Evolutionary conservation across 2,797 vertebrate species (phyloP), one percentile per base, ranked within the genome.

Genomic region (Coregonus ussuriensis): DNA sequence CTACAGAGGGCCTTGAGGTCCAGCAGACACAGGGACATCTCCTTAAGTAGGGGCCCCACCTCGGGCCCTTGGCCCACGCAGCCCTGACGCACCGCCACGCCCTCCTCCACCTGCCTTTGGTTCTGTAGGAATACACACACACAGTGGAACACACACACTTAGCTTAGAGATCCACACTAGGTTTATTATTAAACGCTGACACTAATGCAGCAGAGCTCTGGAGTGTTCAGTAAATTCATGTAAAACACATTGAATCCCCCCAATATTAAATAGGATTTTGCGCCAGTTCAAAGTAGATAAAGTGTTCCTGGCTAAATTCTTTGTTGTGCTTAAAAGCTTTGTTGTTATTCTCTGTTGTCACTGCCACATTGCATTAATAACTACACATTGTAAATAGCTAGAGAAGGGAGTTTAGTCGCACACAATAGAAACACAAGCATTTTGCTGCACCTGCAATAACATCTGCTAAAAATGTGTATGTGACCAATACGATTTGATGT

Each of bases 1-100:
- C 95, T 97, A 88, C 96, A 98, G 71, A 99, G 94, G 74, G 95
- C 96, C 93, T 96, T 96, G 80, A 99, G 94, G 88, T 99, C 98
- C 89, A 96, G 92, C 69, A 98, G 92, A 91, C 96, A 98, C 71
- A 96, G 92, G 29, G 96, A 97, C 97, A 99, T 98, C 87, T 99
- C 97, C 85, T 96, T 96, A 86, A 99, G 93, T 82, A 99, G 91
- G 54, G 93, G 94, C 66, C 94, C 93, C 37, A 95, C 94, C 73
- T 93, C 91, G 68, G 89, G 86, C 63, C 80, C 75, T 35, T 85
- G 80, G 25, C 51, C 71, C 1, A 53, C 18, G 78, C 87, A 71
- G 79, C 83, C 77, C 11, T 79, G 86, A 52, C 83, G 85, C 79
- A 73, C 84, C 82, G 71, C 1, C 53, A 72, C 35, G 13, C 77